Percentiles rank a stretch among this genome's conserved stretches.
phyloP scores from a whole-genome alignment of 2,888 invertebrate species.

The Cetonia aurata region DNA sequence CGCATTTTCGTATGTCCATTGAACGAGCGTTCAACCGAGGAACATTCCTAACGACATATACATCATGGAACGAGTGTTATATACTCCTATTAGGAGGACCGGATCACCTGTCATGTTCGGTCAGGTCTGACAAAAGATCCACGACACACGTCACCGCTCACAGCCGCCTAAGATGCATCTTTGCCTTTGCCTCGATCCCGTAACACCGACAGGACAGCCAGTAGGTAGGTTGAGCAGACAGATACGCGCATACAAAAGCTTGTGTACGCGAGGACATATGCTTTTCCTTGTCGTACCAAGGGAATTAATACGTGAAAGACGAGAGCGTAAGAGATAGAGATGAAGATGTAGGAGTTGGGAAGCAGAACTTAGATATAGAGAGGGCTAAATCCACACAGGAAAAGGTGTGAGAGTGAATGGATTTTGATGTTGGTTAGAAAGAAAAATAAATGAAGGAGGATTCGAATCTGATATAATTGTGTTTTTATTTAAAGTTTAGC shows the following conservation, averaged over 20 bases:
- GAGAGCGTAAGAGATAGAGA: too few species aligned
- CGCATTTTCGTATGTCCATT: constrained; percentile 8
- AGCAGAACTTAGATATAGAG: too few species aligned
- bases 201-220: not conserved
- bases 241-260: not conserved
- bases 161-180: constrained; percentile 34
- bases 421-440: too few species aligned
- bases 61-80: constrained; percentile 45
- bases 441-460: too few species aligned
- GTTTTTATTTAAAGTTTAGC: too few species aligned
- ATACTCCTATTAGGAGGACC: constrained; percentile 43
- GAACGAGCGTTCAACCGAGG: constrained; percentile 33
- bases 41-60: constrained; percentile 42
- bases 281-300: too few species aligned
- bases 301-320: too few species aligned
- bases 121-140: constrained; percentile 44
- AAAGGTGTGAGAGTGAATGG: too few species aligned
- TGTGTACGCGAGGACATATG: not conserved
- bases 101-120: constrained; percentile 47
- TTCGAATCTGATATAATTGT: too few species aligned
- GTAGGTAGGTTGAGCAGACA: not conserved
- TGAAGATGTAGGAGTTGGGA: too few species aligned
- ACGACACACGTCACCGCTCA: constrained; percentile 42
- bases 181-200: not conserved
- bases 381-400: too few species aligned